phyloP scores from a whole-genome alignment of 2,888 invertebrate species.

The Xanthorhoe designata region DNA sequence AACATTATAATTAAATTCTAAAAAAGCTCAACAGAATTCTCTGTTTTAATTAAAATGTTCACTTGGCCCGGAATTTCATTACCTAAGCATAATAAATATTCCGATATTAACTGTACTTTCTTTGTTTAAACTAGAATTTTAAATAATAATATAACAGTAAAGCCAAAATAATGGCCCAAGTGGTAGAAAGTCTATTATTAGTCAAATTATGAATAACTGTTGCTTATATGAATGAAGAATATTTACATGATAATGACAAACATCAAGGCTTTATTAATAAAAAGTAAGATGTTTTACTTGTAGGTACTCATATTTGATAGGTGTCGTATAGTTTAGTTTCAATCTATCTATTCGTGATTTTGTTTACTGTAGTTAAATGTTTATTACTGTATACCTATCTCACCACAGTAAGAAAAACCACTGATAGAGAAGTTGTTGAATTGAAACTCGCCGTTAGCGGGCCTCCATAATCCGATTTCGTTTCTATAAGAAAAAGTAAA shows the following conservation, averaged over 20 bases:
- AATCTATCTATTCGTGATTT: too few species aligned
- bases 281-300: too few species aligned
- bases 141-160: conserved; percentile 3
- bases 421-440: too few species aligned
- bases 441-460: not conserved
- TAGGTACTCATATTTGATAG: too few species aligned
- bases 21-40: conserved; percentile 50
- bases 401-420: too few species aligned
- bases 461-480: not conserved
- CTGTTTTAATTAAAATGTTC: conserved; percentile 35
- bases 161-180: not conserved
- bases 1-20: conserved; percentile 65
- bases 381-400: too few species aligned
- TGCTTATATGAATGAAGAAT: too few species aligned
- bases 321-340: too few species aligned
- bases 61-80: conserved; percentile 30
- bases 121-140: conserved; percentile 15
- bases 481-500: conserved; percentile 2
- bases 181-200: not conserved
- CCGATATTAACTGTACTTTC: conserved; percentile 7
- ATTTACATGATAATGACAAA: too few species aligned
- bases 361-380: too few species aligned
- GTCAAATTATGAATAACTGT: too few species aligned
- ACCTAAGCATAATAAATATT: conserved; percentile 23
- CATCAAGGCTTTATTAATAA: too few species aligned